phyloP scores from a whole-genome alignment of 2,113 vertebrate species.

The Serinus canaria region DNA sequence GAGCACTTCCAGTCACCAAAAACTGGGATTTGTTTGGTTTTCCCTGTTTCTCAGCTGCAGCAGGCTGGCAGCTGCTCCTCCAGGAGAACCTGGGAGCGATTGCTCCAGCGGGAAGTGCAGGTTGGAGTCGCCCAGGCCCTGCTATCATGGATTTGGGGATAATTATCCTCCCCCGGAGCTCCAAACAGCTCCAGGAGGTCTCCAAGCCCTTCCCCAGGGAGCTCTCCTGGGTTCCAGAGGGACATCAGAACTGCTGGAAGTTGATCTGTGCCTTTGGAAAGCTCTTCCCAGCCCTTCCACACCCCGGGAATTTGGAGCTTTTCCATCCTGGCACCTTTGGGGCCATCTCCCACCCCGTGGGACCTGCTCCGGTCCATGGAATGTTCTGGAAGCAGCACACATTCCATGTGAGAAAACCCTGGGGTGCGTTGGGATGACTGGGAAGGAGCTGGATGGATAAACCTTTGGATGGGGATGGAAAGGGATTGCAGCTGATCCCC shows the following conservation, averaged over 20 bases:
- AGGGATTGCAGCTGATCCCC: background rate
- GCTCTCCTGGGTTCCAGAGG: background rate
- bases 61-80: background rate
- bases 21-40: background rate
- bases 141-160: rapidly evolving
- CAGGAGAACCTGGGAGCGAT: background rate
- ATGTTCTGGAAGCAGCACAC: rapidly evolving
- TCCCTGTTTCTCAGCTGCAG: background rate
- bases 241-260: background rate
- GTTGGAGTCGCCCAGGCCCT: rapidly evolving
- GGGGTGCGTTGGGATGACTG: rapidly evolving
- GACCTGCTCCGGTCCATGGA: background rate
- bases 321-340: rapidly evolving
- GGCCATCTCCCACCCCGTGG: rapidly evolving
- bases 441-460: background rate
- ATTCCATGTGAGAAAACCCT: background rate
- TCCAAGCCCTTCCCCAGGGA: background rate
- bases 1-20: background rate
- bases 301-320: rapidly evolving
- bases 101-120: rapidly evolving
- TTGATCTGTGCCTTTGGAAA: background rate
- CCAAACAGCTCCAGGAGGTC: background rate
- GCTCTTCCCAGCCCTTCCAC: background rate
- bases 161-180: rapidly evolving
- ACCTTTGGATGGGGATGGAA: background rate